Evolutionary conservation across 2,888 invertebrate species (phyloP).

Genomic region (Morpho helenor): DNA sequence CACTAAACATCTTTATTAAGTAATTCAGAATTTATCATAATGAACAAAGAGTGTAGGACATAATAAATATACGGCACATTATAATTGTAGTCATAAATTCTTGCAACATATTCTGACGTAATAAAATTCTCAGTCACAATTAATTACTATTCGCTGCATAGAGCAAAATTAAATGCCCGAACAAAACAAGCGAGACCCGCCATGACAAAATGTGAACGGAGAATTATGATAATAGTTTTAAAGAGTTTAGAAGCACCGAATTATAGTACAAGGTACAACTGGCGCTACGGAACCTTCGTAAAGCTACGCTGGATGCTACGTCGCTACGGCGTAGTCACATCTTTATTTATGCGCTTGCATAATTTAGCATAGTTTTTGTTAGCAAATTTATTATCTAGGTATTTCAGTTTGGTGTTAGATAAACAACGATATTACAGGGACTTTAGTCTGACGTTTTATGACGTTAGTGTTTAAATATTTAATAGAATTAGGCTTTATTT

Average conservation of each 20-base stretch:
- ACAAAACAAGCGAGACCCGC: conserved; percentile 35
- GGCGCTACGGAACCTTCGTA: conserved; percentile 44
- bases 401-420: conserved; percentile 26
- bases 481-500: too few species aligned
- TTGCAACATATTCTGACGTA: conserved; percentile 12
- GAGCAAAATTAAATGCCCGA: conserved; percentile 48
- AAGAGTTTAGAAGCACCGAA: conserved; percentile 66
- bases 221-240: conserved; percentile 74
- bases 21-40: conserved; percentile 1
- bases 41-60: neutral
- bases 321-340: conserved; percentile 48
- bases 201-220: conserved; percentile 64
- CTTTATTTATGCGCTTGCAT: conserved; percentile 61
- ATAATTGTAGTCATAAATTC: conserved; percentile 8
- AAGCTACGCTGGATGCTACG: conserved; percentile 43
- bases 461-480: neutral
- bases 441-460: neutral
- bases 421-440: conserved; percentile 9
- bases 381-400: conserved; percentile 40
- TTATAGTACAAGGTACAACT: conserved; percentile 54
- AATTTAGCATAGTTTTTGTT: conserved; percentile 56
- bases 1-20: too few species aligned
- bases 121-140: conserved; percentile 20
- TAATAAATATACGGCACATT: conserved; percentile 2
- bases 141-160: conserved; percentile 39